A percentile compares a stretch with the other conserved stretches of the same genome.
These are phyloP conservation scores for Sphenopsis melanotis DNA, from an alignment of 2,797 vertebrate species.

Conservation along the genomic window DNA sequence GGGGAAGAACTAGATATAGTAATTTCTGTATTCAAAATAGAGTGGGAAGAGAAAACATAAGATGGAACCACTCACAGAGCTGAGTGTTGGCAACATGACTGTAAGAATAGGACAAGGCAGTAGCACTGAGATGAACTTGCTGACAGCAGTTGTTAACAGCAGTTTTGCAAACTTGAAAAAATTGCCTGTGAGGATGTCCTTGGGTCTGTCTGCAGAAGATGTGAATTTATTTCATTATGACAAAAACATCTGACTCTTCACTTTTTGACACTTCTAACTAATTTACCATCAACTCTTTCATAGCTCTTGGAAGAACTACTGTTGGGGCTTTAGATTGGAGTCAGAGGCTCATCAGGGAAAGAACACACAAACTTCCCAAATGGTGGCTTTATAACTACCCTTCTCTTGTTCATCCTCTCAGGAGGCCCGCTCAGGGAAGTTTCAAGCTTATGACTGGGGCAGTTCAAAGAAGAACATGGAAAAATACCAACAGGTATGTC, in stretches of 20 bases:
- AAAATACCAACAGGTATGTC: slow-evolving; percentile 63
- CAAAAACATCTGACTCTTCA: neutral
- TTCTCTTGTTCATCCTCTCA: slow-evolving; percentile 28
- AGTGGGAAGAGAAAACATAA: neutral
- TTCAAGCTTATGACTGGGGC: slow-evolving; percentile 70
- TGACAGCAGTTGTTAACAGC: neutral
- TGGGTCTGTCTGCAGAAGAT: neutral
- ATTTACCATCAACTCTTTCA: neutral
- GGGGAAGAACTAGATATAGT: neutral
- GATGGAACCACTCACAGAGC: neutral
- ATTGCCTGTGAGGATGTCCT: rapidly evolving
- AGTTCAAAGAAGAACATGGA: slow-evolving; percentile 46
- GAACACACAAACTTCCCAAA: neutral
- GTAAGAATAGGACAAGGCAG: neutral
- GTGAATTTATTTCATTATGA: neutral
- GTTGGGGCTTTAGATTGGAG: neutral
- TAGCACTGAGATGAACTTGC: neutral
- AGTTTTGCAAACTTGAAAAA: neutral
- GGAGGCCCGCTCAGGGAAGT: slow-evolving; percentile 49
- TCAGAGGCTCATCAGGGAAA: too few species aligned
- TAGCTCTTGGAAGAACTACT: neutral
- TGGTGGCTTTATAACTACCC: neutral
- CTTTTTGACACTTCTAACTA: neutral
- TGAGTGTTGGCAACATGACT: neutral
- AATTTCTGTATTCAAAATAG: neutral